Evolutionary conservation across 2,797 vertebrate genomes (phyloP).

Genomic region (Anabas testudineus): DNA sequence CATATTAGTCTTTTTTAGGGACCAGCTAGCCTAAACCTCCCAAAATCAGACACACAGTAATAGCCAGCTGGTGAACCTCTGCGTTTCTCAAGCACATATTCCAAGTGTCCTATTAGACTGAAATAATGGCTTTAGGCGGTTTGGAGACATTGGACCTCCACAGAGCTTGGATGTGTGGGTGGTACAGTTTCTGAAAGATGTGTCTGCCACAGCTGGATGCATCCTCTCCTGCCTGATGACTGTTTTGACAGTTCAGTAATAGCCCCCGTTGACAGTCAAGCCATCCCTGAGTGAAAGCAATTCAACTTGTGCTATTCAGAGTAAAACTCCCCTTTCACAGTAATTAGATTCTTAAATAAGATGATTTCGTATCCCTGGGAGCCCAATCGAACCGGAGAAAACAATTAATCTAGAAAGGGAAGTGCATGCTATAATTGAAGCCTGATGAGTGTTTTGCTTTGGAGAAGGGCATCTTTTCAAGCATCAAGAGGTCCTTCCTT

Average conservation of each 20-base stretch:
- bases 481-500: slow-evolving; percentile 52
- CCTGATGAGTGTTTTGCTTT: slow-evolving; percentile 70
- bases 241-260: slow-evolving; percentile 81
- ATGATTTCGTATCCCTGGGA: slow-evolving; percentile 72
- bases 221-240: slow-evolving; percentile 70
- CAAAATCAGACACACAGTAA: slow-evolving; percentile 26
- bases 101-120: slow-evolving; percentile 65
- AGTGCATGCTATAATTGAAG: slow-evolving; percentile 71
- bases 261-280: slow-evolving; percentile 69
- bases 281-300: slow-evolving; percentile 55
- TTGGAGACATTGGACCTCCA: slow-evolving; percentile 48
- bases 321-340: slow-evolving; percentile 68
- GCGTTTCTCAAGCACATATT: slow-evolving; percentile 39
- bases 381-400: slow-evolving; percentile 61
- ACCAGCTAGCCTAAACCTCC: slow-evolving; percentile 27
- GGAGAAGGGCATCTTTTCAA: slow-evolving; percentile 60
- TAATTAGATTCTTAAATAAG: slow-evolving; percentile 80
- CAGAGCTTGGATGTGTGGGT: slow-evolving; percentile 44
- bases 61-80: slow-evolving; percentile 14
- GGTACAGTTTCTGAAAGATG: slow-evolving; percentile 53
- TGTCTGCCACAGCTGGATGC: slow-evolving; percentile 72
- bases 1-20: slow-evolving; percentile 54
- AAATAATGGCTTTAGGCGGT: slow-evolving; percentile 55
- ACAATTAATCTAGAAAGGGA: slow-evolving; percentile 70
- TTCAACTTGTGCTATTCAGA: slow-evolving; percentile 70